These are phyloP conservation scores for Macroteleia sp. DNA, from an alignment of 2,888 invertebrate species.

Conservation along the genomic window DNA sequence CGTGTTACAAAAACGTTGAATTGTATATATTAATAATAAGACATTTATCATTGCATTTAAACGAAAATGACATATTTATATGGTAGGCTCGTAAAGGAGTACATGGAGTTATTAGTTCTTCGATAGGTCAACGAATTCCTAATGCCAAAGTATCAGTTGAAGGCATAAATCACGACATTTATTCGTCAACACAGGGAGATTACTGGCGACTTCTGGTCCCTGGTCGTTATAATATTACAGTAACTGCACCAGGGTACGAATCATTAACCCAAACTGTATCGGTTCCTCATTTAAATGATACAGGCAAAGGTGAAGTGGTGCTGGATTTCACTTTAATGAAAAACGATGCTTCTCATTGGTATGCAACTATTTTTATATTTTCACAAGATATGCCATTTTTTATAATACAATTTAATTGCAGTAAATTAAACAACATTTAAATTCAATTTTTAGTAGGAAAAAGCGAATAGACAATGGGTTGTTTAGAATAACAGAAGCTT, in stretches of 20 bases:
- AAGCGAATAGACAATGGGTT: too few species aligned
- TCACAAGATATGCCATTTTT: too few species aligned
- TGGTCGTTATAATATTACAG: conserved; percentile 92
- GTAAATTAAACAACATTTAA: too few species aligned
- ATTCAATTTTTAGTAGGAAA: too few species aligned
- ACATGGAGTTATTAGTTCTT: conserved; percentile 93
- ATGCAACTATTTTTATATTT: too few species aligned
- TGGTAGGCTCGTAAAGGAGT: conserved; percentile 95
- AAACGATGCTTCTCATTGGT: conserved; percentile 93
- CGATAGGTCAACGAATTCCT: conserved; percentile 89
- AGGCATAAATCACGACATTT: conserved; percentile 90
- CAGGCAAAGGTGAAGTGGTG: conserved; percentile 74
- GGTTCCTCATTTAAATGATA: conserved; percentile 84
- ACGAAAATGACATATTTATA: not conserved
- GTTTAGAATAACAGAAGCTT: too few species aligned
- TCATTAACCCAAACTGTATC: conserved; percentile 87
- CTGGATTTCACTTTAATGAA: conserved; percentile 91
- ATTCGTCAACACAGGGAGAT: conserved; percentile 91
- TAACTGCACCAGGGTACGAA: conserved; percentile 88
- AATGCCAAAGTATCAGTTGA: conserved; percentile 91
- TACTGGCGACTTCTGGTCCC: conserved; percentile 96
- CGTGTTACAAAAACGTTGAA: too few species aligned
- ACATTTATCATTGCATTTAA: too few species aligned
- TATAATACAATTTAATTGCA: too few species aligned
- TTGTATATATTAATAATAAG: too few species aligned